These are phyloP conservation scores for Gambusia affinis DNA, from an alignment of 2,113 vertebrate species.

Conservation along the genomic window DNA sequence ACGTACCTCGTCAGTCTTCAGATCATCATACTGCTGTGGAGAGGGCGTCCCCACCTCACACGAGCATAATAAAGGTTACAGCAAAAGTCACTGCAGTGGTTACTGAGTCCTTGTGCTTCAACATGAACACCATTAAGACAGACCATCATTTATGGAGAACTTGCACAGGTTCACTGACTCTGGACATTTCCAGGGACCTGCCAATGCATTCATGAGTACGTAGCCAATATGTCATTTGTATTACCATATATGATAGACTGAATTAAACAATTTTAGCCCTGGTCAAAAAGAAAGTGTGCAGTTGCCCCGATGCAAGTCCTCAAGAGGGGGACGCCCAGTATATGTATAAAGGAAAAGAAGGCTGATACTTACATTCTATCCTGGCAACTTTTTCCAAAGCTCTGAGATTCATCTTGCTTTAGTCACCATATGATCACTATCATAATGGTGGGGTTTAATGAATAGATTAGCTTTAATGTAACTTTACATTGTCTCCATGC, in stretches of 20 bases:
- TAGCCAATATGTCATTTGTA: neutral
- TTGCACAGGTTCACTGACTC: constrained; percentile 80
- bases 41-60: constrained; percentile 91
- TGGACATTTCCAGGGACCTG: constrained; percentile 15
- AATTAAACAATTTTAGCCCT: constrained; percentile 3
- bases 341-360: constrained; percentile 97
- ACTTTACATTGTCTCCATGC: constrained; percentile 99
- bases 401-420: constrained; percentile 99
- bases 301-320: constrained; percentile 99
- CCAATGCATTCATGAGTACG: constrained; percentile 6
- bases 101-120: constrained; percentile 76
- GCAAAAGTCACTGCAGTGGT: constrained; percentile 84
- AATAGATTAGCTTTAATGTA: constrained; percentile 99
- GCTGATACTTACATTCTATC: constrained; percentile 99
- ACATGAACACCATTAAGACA: constrained; percentile 76
- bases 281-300: constrained; percentile 67
- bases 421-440: constrained; percentile 99
- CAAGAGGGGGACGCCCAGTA: constrained; percentile 97
- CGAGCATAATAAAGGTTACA: constrained; percentile 87
- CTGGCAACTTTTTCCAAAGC: constrained; percentile 99
- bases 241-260: constrained; percentile 11
- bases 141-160: constrained; percentile 75
- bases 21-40: constrained; percentile 96
- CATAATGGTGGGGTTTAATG: constrained; percentile 99
- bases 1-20: constrained; percentile 97